A percentile compares a stretch with the other conserved stretches of the same genome.
Evolutionary conservation across 2,797 vertebrate genomes (phyloP).

Genomic region (Hydrophis major): DNA sequence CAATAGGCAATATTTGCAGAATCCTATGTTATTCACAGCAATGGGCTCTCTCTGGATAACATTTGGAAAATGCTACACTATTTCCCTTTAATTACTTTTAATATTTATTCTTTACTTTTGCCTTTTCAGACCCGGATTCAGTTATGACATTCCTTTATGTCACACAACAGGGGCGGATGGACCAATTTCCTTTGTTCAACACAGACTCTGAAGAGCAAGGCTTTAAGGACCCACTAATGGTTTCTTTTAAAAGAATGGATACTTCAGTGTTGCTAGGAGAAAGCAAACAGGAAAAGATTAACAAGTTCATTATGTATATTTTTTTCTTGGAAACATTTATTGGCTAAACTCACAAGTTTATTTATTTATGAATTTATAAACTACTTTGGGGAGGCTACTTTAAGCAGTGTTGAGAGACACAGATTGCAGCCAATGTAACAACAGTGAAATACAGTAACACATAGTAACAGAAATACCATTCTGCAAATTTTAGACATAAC

Average conservation of each 20-base stretch:
- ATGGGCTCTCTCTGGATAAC: background rate
- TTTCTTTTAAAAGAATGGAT: background rate
- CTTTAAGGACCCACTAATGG: background rate
- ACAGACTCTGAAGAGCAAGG: background rate
- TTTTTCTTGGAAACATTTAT: background rate
- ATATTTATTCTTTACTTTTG: conserved; percentile 6
- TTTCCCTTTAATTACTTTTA: conserved; percentile 10
- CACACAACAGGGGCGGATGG: background rate
- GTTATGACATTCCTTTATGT: background rate
- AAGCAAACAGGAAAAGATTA: background rate
- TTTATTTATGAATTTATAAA: background rate
- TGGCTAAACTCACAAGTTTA: background rate
- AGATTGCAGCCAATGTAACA: background rate
- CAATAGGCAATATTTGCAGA: background rate
- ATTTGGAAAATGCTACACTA: background rate
- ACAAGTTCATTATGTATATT: background rate
- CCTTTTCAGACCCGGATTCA: background rate
- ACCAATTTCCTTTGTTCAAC: background rate
- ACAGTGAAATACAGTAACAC: background rate
- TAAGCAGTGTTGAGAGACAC: background rate
- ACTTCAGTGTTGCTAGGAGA: background rate
- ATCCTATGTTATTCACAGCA: background rate
- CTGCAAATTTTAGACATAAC: background rate
- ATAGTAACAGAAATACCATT: background rate
- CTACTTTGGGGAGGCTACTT: background rate